phyloP scores from a whole-genome alignment of 2,797 vertebrate genomes.

The Halcyon smyrnensis region DNA sequence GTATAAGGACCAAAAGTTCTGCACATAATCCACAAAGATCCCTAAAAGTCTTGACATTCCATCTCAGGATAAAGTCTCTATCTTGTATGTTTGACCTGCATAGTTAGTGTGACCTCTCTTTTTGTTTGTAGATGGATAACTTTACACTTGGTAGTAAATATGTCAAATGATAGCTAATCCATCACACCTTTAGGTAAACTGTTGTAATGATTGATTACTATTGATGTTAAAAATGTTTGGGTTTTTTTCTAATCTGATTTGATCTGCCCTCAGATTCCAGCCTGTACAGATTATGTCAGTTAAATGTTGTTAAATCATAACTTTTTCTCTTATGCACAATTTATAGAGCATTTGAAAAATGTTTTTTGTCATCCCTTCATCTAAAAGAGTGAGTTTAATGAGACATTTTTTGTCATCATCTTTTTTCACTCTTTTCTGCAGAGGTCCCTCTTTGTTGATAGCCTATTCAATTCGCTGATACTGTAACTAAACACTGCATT shows the following conservation, averaged over 20 bases:
- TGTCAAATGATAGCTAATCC: constrained; percentile 27
- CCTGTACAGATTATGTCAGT: not conserved
- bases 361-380: not conserved
- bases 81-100: not conserved
- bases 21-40: rapidly evolving
- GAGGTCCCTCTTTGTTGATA: not conserved
- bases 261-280: not conserved
- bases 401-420: not conserved
- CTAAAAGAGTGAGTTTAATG: not conserved
- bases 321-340: not conserved
- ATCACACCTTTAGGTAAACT: constrained; percentile 42
- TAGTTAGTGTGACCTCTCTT: constrained; percentile 7
- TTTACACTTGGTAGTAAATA: constrained; percentile 27
- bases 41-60: not conserved
- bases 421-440: not conserved
- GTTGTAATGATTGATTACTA: constrained; percentile 8
- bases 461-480: not conserved
- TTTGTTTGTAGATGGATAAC: constrained; percentile 23
- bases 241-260: constrained; percentile 17
- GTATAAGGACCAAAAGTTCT: not conserved
- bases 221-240: constrained; percentile 10
- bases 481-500: not conserved
- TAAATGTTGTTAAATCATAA: not conserved
- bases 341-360: not conserved
- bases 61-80: not conserved